phyloP scores from a whole-genome alignment of 2,888 invertebrate genomes.

The Sipha maydis region DNA sequence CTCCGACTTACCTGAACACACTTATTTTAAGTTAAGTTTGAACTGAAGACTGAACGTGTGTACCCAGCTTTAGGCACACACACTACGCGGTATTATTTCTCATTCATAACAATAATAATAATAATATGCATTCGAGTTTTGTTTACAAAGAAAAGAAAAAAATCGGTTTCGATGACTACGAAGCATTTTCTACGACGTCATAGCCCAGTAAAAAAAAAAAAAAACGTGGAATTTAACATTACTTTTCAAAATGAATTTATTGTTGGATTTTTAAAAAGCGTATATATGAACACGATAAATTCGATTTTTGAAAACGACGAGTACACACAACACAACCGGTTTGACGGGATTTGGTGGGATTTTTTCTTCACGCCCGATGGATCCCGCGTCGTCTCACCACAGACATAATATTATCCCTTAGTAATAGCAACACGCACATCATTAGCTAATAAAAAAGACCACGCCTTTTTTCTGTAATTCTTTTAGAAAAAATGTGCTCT shows the following conservation, averaged over 20 bases:
- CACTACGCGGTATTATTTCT: too few relatives aligned
- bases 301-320: background rate
- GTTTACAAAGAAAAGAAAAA: too few relatives aligned
- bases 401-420: conserved; percentile 21
- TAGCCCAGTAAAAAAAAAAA: background rate
- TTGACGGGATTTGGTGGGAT: conserved; percentile 42
- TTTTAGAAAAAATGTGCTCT: background rate
- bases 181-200: background rate
- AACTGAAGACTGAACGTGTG: too few relatives aligned
- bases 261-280: background rate
- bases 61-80: too few relatives aligned
- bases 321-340: conserved; percentile 12
- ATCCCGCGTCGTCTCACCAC: background rate
- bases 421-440: background rate
- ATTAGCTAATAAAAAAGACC: conserved; percentile 29
- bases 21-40: too few relatives aligned
- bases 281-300: background rate
- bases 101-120: too few relatives aligned
- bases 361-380: background rate
- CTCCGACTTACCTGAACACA: too few relatives aligned
- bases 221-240: background rate
- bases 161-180: background rate
- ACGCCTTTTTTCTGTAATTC: background rate
- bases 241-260: background rate
- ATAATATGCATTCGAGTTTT: too few relatives aligned